Evolutionary conservation across 1,140 invertebrate species (phyloP).

Genomic region (Ericerus pela): DNA sequence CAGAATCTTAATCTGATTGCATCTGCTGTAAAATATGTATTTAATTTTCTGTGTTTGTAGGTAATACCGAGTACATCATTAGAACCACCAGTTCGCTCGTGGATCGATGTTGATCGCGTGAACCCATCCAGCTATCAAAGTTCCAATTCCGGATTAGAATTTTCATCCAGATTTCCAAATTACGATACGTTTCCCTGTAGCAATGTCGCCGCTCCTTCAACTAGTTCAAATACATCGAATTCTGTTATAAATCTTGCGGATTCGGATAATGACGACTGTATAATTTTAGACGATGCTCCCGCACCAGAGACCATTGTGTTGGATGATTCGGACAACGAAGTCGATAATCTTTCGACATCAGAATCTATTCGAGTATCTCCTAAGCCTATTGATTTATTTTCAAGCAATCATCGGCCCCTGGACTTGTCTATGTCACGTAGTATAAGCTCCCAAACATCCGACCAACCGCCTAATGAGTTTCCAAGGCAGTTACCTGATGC

Average conservation of each 20-base stretch:
- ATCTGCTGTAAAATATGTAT: background rate
- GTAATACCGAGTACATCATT: background rate
- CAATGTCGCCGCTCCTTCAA: background rate
- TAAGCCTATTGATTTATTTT: background rate
- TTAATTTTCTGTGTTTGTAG: background rate
- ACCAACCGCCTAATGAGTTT: too few relatives aligned
- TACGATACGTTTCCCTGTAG: too few relatives aligned
- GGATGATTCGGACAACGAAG: background rate
- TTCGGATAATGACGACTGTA: background rate
- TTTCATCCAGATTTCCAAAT: too few relatives aligned
- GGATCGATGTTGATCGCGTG: background rate
- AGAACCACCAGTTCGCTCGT: background rate
- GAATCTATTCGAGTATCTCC: too few relatives aligned
- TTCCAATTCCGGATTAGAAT: background rate
- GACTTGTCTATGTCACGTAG: background rate
- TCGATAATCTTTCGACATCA: background rate
- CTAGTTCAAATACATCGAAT: background rate
- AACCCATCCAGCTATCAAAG: background rate
- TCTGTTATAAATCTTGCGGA: background rate
- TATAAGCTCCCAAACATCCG: too few relatives aligned
- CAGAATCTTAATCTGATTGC: background rate
- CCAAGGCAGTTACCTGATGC: too few relatives aligned
- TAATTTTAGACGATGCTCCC: background rate
- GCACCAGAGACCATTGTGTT: background rate
- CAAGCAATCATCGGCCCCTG: background rate